These are phyloP conservation scores for Leucoraja ocellata DNA, from an alignment of 2,797 vertebrate species.

Conservation along the genomic window DNA sequence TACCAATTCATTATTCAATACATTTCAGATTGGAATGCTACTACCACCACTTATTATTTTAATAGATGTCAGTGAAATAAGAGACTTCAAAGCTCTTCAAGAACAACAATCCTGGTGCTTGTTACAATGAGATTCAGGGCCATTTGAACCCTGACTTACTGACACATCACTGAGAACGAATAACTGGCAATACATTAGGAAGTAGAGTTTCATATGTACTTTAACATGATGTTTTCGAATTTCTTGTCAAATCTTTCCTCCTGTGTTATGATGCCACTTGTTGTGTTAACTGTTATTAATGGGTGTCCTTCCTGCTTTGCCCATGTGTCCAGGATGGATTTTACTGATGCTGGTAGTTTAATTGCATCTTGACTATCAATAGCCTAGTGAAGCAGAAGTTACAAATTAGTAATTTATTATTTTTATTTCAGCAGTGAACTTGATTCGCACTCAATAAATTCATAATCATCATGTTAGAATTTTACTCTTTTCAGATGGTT, in stretches of 20 bases:
- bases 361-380: slow-evolving; percentile 57
- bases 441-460: not conserved
- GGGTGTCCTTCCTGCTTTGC: slow-evolving; percentile 59
- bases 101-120: too few species aligned
- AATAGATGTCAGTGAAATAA: too few species aligned
- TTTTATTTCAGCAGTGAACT: not conserved
- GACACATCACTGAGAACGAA: not conserved
- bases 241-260: slow-evolving; percentile 51
- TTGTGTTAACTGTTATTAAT: slow-evolving; percentile 59
- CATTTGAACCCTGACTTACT: too few species aligned
- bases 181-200: not conserved
- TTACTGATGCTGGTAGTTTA: slow-evolving; percentile 58
- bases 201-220: slow-evolving; percentile 51
- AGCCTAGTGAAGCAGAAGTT: slow-evolving; percentile 46
- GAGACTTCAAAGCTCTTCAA: too few species aligned
- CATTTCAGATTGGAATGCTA: not conserved
- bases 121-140: too few species aligned
- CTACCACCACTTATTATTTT: not conserved
- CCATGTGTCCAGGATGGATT: slow-evolving; percentile 67
- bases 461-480: not conserved
- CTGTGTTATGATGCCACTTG: slow-evolving; percentile 56
- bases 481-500: not conserved
- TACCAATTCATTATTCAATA: not conserved
- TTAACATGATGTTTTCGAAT: slow-evolving; percentile 49
- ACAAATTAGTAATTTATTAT: not conserved